Evolutionary conservation across 1,140 invertebrate species (phyloP).

Genomic region (Euura saliciscinereae): DNA sequence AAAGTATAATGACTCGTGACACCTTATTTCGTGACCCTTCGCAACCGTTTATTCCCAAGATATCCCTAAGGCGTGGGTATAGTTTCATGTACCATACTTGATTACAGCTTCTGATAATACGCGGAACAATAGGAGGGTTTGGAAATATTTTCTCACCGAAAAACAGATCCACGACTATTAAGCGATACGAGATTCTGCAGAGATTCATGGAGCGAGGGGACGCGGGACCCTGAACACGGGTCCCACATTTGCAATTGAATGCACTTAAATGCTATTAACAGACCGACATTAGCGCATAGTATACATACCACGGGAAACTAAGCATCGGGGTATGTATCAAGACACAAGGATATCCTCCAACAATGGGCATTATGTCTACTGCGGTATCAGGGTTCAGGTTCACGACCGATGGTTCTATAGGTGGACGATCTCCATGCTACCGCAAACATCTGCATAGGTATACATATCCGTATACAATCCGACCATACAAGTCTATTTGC

Average conservation of each 20-base stretch:
- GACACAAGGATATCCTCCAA: slow-evolving; percentile 2
- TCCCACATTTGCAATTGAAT: slow-evolving; percentile 7
- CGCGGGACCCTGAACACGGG: neutral
- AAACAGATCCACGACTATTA: neutral
- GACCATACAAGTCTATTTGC: neutral
- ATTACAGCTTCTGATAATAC: neutral
- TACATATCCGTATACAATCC: neutral
- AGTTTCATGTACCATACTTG: neutral
- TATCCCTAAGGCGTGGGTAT: neutral
- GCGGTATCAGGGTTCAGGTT: slow-evolving; percentile 4
- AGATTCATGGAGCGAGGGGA: neutral
- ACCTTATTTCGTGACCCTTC: too few species aligned
- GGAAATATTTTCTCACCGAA: neutral
- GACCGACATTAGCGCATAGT: slow-evolving; percentile 1
- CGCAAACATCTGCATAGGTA: neutral
- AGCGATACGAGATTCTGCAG: neutral
- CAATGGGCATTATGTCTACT: slow-evolving; percentile 2
- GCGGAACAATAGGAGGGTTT: neutral
- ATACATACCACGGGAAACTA: neutral
- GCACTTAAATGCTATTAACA: slow-evolving; percentile 7
- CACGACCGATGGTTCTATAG: neutral
- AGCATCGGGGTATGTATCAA: neutral
- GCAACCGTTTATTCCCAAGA: neutral
- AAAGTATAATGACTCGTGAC: too few species aligned
- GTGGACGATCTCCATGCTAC: neutral